Evolutionary conservation across 2,888 invertebrate species (phyloP), one percentile per base, ranked within the genome.

Genomic region (Chaetogeoica ovagalla): DNA sequence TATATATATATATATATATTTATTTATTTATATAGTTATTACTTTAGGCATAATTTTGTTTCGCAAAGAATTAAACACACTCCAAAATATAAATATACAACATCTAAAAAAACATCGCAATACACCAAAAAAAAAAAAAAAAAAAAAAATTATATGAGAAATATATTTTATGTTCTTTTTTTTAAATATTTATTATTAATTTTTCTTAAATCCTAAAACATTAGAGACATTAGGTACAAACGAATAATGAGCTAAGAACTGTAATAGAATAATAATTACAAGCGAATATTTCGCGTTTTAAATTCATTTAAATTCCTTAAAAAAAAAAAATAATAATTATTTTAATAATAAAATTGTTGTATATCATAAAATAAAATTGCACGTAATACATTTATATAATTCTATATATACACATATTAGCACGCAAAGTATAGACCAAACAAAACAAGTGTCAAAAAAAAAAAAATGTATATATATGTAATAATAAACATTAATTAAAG

Each of bases 281-380:
- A 57, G 57, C 63, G 69, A 70, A 39, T 15, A 63, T 17, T 21
- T 77, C 77, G 69, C 79, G 6, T 62, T 69, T 71, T 43, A 65
- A 79, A 71, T 65, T 79, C 39, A 70, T 65, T 52, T 71, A 62
- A 77, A 71, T 57, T 23, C 57, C 39, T 70, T 43, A 55, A 37
- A 70, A 68, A 77, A 68, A 71, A 79, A 30, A 30, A 30, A 30
- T 2, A 2, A 2, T 2, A 30, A 30, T 30, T 30, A 30, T 30
- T 30, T 30, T 30, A 30, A 30, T 30, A 30, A 30, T 30, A 30
- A 30, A 30, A 30, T 30, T 30, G 30, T 30, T 4, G 30, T 30
- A 30, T 4, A 30, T 55, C 21, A 76, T 73, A 62, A 79, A 70
- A 79, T 70, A 71, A 55, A 79, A 79, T 79, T 79, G 79, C 79